Conservation (phyloP, 2,797 vertebrate genomes). For the Petrocephalus sullivani region DNA sequence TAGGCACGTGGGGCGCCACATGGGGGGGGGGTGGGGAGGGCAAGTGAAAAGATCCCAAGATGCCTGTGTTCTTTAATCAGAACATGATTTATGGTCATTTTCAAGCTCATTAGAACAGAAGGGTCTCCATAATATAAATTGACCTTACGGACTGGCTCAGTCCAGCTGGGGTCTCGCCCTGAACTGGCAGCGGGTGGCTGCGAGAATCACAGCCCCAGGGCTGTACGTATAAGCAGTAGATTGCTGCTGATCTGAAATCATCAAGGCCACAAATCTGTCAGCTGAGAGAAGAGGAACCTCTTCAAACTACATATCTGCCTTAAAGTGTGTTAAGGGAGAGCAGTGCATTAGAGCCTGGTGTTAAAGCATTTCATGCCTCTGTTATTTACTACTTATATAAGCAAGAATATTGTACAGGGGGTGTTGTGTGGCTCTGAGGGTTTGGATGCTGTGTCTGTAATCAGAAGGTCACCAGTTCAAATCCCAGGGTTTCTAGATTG, state of each 20-base stretch:
- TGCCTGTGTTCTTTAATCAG: neutral
- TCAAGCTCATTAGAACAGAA: neutral
- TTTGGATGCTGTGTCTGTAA: neutral
- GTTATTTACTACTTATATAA: neutral
- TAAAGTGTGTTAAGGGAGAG: neutral
- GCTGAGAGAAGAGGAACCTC: neutral
- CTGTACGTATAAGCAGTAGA: neutral
- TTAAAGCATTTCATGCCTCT: neutral
- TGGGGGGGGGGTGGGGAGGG: neutral
- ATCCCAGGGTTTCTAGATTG: neutral
- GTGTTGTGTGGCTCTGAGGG: neutral
- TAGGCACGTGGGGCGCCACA: neutral
- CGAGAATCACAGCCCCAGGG: neutral
- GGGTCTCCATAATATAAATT: neutral
- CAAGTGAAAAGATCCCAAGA: neutral
- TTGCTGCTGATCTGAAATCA: neutral
- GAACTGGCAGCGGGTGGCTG: neutral
- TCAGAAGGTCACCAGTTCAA: neutral
- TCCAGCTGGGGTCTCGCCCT: neutral
- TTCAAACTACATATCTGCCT: neutral
- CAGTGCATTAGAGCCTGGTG: neutral
- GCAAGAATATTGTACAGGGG: neutral
- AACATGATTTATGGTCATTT: neutral
- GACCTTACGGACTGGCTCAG: neutral
- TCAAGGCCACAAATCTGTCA: neutral